A percentile compares a stretch with the other conserved stretches of the same genome.
Conservation (phyloP, 2,888 invertebrate species). For the Lymantria monacha region DNA sequence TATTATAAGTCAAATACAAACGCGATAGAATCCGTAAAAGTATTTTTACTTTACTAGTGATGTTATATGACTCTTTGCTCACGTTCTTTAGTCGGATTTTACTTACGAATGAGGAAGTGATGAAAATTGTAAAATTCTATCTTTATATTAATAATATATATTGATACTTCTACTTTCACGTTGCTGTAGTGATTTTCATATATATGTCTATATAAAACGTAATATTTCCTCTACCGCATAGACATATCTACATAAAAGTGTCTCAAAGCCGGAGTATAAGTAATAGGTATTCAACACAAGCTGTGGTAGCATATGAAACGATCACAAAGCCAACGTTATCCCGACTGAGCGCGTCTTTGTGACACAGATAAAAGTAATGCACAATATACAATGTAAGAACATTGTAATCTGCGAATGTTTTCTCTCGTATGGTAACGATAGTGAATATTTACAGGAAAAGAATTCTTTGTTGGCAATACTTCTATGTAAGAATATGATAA, state of each 20-base stretch:
- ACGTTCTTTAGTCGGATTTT: too few relatives aligned
- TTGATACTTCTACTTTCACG: too few relatives aligned
- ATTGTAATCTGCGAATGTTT: constrained; percentile 33
- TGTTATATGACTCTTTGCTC: too few relatives aligned
- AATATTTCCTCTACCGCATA: constrained; percentile 7
- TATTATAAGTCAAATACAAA: too few relatives aligned
- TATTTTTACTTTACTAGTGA: too few relatives aligned
- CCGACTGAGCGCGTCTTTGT: constrained; percentile 65
- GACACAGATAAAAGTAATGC: constrained; percentile 58
- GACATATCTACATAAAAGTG: constrained; percentile 7
- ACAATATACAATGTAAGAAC: constrained; percentile 34
- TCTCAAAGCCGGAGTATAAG: constrained; percentile 17
- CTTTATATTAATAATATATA: too few relatives aligned
- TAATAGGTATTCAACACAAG: constrained; percentile 4
- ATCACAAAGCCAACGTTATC: constrained; percentile 64
- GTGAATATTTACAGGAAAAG: not conserved
- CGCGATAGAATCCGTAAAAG: too few relatives aligned
- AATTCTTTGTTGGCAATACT: constrained; percentile 5
- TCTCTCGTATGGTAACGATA: constrained; percentile 18
- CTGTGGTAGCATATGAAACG: constrained; percentile 23
- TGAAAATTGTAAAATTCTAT: too few relatives aligned
- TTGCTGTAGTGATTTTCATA: too few relatives aligned
- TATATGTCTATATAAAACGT: not conserved
- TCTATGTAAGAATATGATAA: not conserved
- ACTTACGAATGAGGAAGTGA: too few relatives aligned